Conservation (phyloP, 2,888 invertebrate genomes). For the Keiferia lycopersicella region DNA sequence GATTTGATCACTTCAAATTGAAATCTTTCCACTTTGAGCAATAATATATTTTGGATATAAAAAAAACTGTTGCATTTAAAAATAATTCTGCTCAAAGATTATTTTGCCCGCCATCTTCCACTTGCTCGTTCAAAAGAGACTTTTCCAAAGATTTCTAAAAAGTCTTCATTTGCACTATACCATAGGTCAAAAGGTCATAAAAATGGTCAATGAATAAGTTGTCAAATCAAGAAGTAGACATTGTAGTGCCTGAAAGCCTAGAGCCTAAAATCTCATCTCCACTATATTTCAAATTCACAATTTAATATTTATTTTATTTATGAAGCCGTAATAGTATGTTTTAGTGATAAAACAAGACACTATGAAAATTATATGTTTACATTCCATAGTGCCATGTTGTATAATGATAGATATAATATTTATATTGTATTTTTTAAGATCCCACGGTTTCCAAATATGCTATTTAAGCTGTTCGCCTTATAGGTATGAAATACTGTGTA, state of each 20-base stretch:
- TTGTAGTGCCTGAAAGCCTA: not conserved
- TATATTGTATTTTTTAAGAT: constrained; percentile 7
- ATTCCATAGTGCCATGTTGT: constrained; percentile 72
- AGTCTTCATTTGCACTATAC: no score
- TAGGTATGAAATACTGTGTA: not conserved
- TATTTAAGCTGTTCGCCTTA: constrained; percentile 9
- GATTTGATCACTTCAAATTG: no score
- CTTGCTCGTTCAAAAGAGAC: no score
- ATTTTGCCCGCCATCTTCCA: no score
- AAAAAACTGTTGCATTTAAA: no score
- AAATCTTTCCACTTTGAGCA: no score
- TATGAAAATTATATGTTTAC: constrained; percentile 76
- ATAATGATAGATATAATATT: constrained; percentile 33
- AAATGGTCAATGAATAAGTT: not conserved
- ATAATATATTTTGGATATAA: no score
- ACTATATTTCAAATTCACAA: constrained; percentile 21
- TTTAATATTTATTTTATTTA: constrained; percentile 38
- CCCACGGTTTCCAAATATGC: constrained; percentile 18
- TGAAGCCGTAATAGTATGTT: constrained; percentile 28
- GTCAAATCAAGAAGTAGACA: not conserved
- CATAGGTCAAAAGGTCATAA: no score
- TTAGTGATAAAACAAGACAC: constrained; percentile 50
- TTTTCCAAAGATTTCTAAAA: no score
- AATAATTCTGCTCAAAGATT: no score
- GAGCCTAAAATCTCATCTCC: constrained; percentile 16